Evolutionary conservation across 2,797 vertebrate genomes (phyloP), one percentile per base, ranked within the genome.

Genomic region (Vipera ursinii): DNA sequence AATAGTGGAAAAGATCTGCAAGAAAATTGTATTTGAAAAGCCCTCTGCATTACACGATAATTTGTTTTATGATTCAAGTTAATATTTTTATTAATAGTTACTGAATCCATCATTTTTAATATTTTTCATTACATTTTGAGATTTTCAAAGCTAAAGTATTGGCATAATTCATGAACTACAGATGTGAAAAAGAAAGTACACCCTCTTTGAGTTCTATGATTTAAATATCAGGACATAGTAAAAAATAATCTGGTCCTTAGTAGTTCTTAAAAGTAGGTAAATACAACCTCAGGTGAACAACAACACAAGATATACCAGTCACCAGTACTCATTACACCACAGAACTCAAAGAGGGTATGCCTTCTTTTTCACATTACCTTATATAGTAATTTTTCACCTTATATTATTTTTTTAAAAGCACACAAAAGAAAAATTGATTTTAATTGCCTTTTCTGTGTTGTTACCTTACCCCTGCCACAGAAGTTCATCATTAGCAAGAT

Each of bases 381-480:
- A 92, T 93, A 86, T 28, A 91, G 53, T 91, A 94, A 61, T 73
- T 55, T 94, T 94, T 61, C 88, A 88, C 89, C 63, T 89, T 63
- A 4, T 82, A 48, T 88, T 73, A 10, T 87, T 48, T 85, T 88
- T 88, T 89, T n/a, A 90, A 28, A 93, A 92, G 56, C 51, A 24
- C 87, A 60, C 22, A 78, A 92, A n/a, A 92, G 9, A 91, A 88
- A 92, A 14, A n/a, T 63, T 86, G 92, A 73, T 93, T 65, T 48
- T 78, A 93, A 2, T 91, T 38, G 57, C 73, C 44, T 87, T 24
- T 92, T 90, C 93, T 90, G 92, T 24, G 91, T 17, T 56, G 85
- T 93, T 63, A 89, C 95, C 98, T 98, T 97, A 99, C 99, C 99
- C 99, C 97, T 99, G 99, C 99, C 99, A 99, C 53, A 99, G 98